Evolutionary conservation across 1,140 invertebrate species (phyloP).

Genomic region (Neodiprion virginianus): DNA sequence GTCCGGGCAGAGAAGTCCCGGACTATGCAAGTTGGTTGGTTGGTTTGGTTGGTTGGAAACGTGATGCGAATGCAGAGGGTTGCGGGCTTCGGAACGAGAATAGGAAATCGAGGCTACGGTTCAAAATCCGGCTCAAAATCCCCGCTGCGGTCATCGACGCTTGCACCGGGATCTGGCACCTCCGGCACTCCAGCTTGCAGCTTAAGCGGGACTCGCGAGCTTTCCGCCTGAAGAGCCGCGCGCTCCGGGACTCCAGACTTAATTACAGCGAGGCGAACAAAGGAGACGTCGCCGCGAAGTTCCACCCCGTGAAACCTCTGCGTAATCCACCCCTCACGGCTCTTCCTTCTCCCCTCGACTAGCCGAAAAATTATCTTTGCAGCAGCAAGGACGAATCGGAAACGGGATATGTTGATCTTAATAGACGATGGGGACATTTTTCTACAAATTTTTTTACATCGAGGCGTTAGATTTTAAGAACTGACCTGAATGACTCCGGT

Average conservation of each 20-base stretch:
- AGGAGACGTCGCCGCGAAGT: background rate
- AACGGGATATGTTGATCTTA: too few species aligned
- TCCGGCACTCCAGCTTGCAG: background rate
- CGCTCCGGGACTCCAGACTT: background rate
- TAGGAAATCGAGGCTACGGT: background rate
- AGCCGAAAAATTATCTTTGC: too few species aligned
- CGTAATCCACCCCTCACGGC: background rate
- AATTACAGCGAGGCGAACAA: background rate
- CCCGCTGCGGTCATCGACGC: background rate
- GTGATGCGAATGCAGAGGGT: background rate
- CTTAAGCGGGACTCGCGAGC: background rate
- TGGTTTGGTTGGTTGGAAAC: background rate
- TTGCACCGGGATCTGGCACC: background rate
- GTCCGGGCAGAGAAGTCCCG: background rate
- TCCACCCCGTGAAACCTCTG: too few species aligned
- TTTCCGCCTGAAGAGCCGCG: background rate
- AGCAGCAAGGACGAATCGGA: too few species aligned
- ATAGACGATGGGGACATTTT: too few species aligned
- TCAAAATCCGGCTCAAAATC: background rate
- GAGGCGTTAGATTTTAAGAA: background rate
- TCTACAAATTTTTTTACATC: too few species aligned
- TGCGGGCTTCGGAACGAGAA: background rate
- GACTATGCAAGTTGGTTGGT: background rate
- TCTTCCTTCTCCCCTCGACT: too few species aligned
- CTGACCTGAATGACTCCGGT: conserved; percentile 76